Base-by-base conservation (phyloP, 2,797 vertebrate genomes). In the Sitta carolinensis region DNA sequence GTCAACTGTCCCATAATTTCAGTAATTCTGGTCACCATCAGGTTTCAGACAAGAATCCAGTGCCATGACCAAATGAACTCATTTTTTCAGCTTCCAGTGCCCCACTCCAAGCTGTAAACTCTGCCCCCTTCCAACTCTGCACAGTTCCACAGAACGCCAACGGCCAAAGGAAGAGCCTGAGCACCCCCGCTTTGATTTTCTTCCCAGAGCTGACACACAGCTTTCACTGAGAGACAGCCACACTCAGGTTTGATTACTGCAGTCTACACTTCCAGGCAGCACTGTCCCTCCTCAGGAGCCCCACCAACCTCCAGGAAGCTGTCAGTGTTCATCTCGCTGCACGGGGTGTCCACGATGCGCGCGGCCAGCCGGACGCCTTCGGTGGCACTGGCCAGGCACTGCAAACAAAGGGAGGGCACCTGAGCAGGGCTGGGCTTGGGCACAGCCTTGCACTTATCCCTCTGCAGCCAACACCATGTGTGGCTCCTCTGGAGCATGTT, bases 261-360 rank as follows among this genome's bases (percentile, higher is more conserved):
- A 81, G 58, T 50, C 85, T 52, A 7, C 57, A 51, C 50, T 32
- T 40, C 9, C 55, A 69, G 10, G 42, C 23, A 90, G 42, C 68
- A 26, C 10, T 43, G 11, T 21, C 75, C 32, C 67, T 74, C n/a
- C 23, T 38, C 57, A 64, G 74, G 62, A 9, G 75, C 32, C n/a
- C 12, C 42, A 96, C 98, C 77, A 70, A 99, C 99, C 97, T 99
- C 98, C 29, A 99, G 97, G 96, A 99, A 99, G 91, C 95, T 97
- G 79, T 99, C 99, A 0, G 99, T 99, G 95, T 99, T 99, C 99
- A 99, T 99, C 98, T 99, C 99, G 16, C 97, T 99, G 97, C 99
- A 99, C 0, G 99, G 99, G 0, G 98, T 99, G 98, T 99, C 99
- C 96, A 99, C 99, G 13, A 99, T 99, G 23, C 99, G 98, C 76